Base-by-base conservation (phyloP, 2,797 vertebrate genomes). In the Rhinatrema bivittatum region DNA sequence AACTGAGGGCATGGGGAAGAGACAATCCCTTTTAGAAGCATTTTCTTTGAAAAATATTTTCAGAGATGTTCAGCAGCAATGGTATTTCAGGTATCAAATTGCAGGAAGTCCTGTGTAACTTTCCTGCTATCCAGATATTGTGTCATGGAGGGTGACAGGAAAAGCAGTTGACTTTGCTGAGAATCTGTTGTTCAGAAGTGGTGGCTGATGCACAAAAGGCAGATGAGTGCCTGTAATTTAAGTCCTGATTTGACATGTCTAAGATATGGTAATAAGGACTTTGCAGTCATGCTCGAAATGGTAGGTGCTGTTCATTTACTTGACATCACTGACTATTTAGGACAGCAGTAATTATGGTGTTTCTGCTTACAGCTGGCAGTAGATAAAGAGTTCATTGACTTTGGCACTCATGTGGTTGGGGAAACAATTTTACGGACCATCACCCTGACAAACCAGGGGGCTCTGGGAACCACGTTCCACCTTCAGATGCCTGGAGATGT, bases 361-460 rank as follows among this genome's bases (percentile, higher is more conserved):
- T 3, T 16, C 54, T 61, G 68, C 29, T 36, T 62, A 25, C 72
- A 98, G 95, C 67, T 90, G 62, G 76, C 84, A 36, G 81, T 97
- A 9, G 91, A 97, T 82, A 81, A 72, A 55, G 71, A 78, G 55
- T 67, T 84, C 52, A 52, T 97, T 42, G 84, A 91, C 66, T 95
- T 97, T 8, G 92, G 94, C 36, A 82, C 77, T 42, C 85, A 89
- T 7, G 72, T 92, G 43, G 85, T 97, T 40, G 93, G 94, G 27
- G 86, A 97, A 64, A 88, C 74, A 20, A 62, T 91, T 56, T 83
- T 85, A 64, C 81, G 46, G 68, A 50, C 61, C 43, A 61, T 97
- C 81, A 91, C 62, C 17, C 65, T 98, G 80, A 89, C 75, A 60
- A 98, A 97, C 65, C 54, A 42, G 5, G 95, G 95, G 12, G 90